These are phyloP conservation scores for Thelaira solivaga DNA, from an alignment of 2,888 invertebrate species.

Conservation along the genomic window DNA sequence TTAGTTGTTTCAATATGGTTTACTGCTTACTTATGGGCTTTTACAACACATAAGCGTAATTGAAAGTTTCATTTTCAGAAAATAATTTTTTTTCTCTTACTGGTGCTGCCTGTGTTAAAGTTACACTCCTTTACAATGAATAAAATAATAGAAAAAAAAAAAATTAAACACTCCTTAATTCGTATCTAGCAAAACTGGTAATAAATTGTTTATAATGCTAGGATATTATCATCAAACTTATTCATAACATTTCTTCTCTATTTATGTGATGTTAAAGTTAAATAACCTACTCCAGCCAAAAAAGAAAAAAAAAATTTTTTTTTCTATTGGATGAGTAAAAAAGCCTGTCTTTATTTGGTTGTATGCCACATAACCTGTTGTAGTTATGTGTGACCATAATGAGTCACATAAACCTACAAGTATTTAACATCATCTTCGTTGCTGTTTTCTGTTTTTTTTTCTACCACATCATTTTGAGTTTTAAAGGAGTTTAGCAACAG, in stretches of 20 bases:
- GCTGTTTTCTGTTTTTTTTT: too few species aligned
- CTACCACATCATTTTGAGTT: constrained; percentile 21
- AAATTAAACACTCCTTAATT: constrained; percentile 42
- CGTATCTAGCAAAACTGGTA: constrained; percentile 23
- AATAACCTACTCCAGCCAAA: not conserved
- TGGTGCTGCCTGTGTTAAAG: not conserved
- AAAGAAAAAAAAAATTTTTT: not conserved
- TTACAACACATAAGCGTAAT: constrained; percentile 36
- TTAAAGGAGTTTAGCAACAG: constrained; percentile 35
- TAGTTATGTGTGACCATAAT: constrained; percentile 3
- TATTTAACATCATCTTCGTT: constrained; percentile 40
- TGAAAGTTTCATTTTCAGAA: constrained; percentile 34
- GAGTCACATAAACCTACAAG: not conserved
- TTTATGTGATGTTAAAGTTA: constrained; percentile 14
- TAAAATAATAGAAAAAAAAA: not conserved
- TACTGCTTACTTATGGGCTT: constrained; percentile 9
- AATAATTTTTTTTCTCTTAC: not conserved
- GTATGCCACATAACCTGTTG: constrained; percentile 32
- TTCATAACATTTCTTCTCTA: not conserved
- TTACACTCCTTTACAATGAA: constrained; percentile 28
- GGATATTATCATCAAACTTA: constrained; percentile 15
- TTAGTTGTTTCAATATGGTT: not conserved
- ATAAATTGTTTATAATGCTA: constrained; percentile 26
- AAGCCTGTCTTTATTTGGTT: not conserved
- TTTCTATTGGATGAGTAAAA: not conserved